These are phyloP conservation scores for Kryptopterus vitreolus DNA, from an alignment of 2,797 vertebrate species.

Conservation along the genomic window DNA sequence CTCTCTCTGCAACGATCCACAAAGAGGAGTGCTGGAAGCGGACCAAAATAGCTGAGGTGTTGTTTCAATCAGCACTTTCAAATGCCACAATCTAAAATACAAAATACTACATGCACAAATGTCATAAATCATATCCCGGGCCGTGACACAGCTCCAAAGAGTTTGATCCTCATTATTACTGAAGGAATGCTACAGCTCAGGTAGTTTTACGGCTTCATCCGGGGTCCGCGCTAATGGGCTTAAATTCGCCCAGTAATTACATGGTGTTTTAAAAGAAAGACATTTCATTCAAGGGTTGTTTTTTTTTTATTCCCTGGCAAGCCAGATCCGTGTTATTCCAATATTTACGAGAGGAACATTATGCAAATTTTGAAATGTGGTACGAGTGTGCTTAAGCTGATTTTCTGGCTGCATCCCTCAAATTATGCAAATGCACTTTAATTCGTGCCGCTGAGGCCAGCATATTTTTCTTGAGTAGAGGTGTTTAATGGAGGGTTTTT, in stretches of 20 bases:
- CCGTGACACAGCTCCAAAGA: constrained; percentile 35
- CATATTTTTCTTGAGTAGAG: neutral
- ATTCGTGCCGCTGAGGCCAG: neutral
- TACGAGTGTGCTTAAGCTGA: neutral
- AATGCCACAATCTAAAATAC: neutral
- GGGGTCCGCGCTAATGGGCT: constrained; percentile 24
- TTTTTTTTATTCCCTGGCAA: neutral
- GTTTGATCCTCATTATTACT: constrained; percentile 21
- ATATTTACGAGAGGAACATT: neutral
- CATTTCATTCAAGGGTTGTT: neutral
- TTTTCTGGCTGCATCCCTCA: neutral
- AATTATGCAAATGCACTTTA: neutral
- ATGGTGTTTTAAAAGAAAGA: neutral
- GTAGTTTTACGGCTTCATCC: neutral
- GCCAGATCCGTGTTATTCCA: neutral
- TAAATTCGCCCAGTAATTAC: constrained; percentile 21
- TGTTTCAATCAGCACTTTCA: constrained; percentile 2
- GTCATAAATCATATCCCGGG: constrained; percentile 9
- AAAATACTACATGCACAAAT: neutral
- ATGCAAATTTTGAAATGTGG: neutral
- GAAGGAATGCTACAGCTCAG: neutral
- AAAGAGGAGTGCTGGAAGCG: constrained; percentile 12
- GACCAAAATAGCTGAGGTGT: neutral
- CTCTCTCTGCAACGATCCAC: neutral
- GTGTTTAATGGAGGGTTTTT: neutral